These are phyloP conservation scores for Coremacera marginata DNA, from an alignment of 2,888 invertebrate species.

Conservation along the genomic window DNA sequence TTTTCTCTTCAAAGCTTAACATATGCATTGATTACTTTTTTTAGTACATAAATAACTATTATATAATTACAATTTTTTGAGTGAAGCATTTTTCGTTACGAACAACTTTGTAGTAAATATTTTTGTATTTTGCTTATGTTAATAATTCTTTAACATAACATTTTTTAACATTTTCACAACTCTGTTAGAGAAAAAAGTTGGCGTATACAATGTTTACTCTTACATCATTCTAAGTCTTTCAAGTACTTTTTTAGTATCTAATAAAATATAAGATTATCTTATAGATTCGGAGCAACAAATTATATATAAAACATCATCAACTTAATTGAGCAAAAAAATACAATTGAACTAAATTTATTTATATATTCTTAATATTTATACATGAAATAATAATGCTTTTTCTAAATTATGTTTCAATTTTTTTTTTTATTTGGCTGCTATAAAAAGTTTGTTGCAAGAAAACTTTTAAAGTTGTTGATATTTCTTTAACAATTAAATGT, in stretches of 20 bases:
- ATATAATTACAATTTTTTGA: neutral
- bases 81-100: too few relatives aligned
- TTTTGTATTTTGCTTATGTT: neutral
- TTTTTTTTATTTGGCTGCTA: too few relatives aligned
- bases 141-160: neutral
- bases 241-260: neutral
- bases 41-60: neutral
- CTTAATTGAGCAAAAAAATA: neutral
- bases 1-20: neutral
- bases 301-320: neutral
- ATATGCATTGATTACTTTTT: neutral
- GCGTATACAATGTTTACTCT: constrained; percentile 12
- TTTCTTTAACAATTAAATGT: too few relatives aligned
- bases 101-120: neutral
- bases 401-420: too few relatives aligned
- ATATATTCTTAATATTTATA: neutral
- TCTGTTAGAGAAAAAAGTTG: neutral
- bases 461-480: too few relatives aligned
- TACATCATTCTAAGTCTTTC: constrained; percentile 1
- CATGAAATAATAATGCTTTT: neutral
- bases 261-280: neutral
- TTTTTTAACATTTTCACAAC: constrained; percentile 16
- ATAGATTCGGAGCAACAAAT: neutral
- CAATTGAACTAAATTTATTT: neutral
- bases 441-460: too few relatives aligned